These are phyloP conservation scores for Menidia beryllina DNA, from an alignment of 2,113 vertebrate genomes.

Conservation along the genomic window DNA sequence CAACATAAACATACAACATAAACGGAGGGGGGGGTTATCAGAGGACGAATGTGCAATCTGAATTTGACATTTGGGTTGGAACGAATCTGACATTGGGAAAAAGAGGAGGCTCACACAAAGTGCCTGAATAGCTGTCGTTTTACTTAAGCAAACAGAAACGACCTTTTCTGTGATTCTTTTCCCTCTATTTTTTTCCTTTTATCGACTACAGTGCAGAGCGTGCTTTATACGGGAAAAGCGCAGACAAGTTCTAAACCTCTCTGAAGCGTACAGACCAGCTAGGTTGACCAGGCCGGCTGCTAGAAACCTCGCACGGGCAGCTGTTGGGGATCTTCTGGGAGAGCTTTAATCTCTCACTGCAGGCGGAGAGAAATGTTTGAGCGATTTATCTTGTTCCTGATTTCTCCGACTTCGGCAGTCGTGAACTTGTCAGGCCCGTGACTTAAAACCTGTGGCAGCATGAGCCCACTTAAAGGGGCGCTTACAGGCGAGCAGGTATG, in stretches of 20 bases:
- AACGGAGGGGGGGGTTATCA: too few relatives aligned
- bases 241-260: slow-evolving; percentile 12
- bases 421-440: slow-evolving; percentile 38
- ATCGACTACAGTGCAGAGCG: not conserved
- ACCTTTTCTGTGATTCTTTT: slow-evolving; percentile 25
- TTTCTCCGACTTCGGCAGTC: slow-evolving; percentile 31
- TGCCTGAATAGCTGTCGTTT: slow-evolving; percentile 21
- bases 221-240: slow-evolving; percentile 4
- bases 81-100: slow-evolving; percentile 1
- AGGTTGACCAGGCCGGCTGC: slow-evolving; percentile 15
- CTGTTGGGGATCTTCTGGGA: slow-evolving; percentile 44
- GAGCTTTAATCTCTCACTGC: slow-evolving; percentile 21
- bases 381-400: slow-evolving; percentile 35
- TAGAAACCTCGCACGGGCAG: slow-evolving; percentile 17
- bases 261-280: not conserved
- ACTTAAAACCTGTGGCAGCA: slow-evolving; percentile 23
- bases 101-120: slow-evolving; percentile 11
- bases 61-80: not conserved
- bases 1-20: too few relatives aligned
- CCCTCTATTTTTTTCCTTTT: slow-evolving; percentile 21
- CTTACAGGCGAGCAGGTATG: slow-evolving; percentile 12
- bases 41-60: not conserved
- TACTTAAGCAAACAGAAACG: slow-evolving; percentile 16
- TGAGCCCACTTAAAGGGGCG: slow-evolving; percentile 12
- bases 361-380: slow-evolving; percentile 38